Percentiles rank a stretch among this genome's conserved stretches.
Conservation (phyloP, 2,888 invertebrate species). For the Apeira syringaria region DNA sequence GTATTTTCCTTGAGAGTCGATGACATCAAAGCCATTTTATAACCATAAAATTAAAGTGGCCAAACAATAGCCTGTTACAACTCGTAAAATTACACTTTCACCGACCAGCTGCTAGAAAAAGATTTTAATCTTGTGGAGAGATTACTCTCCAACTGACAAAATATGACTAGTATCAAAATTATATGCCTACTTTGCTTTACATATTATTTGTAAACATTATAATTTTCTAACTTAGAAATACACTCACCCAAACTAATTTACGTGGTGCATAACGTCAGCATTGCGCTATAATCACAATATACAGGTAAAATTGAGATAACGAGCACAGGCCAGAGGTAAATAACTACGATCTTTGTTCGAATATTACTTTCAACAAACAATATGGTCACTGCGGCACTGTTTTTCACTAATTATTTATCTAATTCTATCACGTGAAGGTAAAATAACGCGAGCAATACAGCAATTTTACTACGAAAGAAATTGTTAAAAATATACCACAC, state of each 20-base stretch:
- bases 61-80: slow-evolving; percentile 43
- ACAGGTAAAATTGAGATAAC: slow-evolving; percentile 55
- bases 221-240: slow-evolving; percentile 38
- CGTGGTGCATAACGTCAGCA: slow-evolving; percentile 45
- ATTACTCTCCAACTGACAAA: slow-evolving; percentile 23
- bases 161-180: too few relatives aligned
- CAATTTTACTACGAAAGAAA: too few relatives aligned
- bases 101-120: slow-evolving; percentile 27
- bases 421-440: slow-evolving; percentile 40
- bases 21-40: slow-evolving; percentile 22
- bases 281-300: slow-evolving; percentile 52
- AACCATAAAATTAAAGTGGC: slow-evolving; percentile 35
- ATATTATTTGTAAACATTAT: slow-evolving; percentile 11
- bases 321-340: slow-evolving; percentile 53
- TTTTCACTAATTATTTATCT: slow-evolving; percentile 44
- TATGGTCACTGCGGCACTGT: slow-evolving; percentile 52
- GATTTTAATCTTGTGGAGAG: slow-evolving; percentile 40
- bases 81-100: slow-evolving; percentile 46
- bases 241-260: slow-evolving; percentile 55
- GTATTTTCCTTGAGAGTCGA: slow-evolving; percentile 20
- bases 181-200: too few relatives aligned
- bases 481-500: slow-evolving; percentile 43
- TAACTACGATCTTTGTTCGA: slow-evolving; percentile 50
- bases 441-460: slow-evolving; percentile 41
- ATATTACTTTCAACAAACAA: slow-evolving; percentile 43